A percentile compares a stretch with the other conserved stretches of the same genome.
Conservation (phyloP, 2,113 vertebrate genomes). For the Scophthalmus maximus region DNA sequence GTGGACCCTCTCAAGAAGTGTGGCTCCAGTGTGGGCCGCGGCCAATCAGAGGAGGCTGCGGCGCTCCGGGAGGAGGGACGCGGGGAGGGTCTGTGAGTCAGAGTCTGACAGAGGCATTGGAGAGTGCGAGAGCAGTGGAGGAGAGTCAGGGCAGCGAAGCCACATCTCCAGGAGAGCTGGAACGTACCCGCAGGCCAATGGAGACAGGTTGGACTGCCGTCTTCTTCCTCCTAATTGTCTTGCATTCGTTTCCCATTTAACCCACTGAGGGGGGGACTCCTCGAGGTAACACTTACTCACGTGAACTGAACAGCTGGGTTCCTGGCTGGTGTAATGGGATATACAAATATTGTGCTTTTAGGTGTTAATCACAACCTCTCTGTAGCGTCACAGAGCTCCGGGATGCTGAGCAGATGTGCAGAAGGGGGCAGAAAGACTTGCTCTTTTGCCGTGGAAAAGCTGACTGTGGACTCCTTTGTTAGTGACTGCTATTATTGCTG, state of each 20-base stretch:
- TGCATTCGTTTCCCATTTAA: background rate
- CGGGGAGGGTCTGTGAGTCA: conserved; percentile 42
- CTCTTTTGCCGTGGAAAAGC: conserved; percentile 53
- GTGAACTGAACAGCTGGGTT: background rate
- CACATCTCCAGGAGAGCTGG: conserved; percentile 67
- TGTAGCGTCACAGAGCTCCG: conserved; percentile 6
- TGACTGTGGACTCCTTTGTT: conserved; percentile 42
- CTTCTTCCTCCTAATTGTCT: conserved; percentile 6
- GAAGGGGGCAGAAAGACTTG: conserved; percentile 48
- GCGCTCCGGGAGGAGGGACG: conserved; percentile 38
- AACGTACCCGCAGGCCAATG: conserved; percentile 52
- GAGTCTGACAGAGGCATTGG: conserved; percentile 45
- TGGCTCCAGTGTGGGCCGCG: conserved; percentile 37
- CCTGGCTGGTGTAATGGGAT: conserved; percentile 12
- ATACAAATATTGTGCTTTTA: conserved; percentile 19
- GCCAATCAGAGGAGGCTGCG: conserved; percentile 59
- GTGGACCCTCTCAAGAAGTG: conserved; percentile 71
- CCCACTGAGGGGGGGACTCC: background rate
- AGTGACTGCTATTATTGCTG: conserved; percentile 7
- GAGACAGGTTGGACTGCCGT: conserved; percentile 64
- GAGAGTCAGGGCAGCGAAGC: conserved; percentile 52
- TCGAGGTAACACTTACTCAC: background rate
- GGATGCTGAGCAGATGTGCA: conserved; percentile 65
- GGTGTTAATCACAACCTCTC: conserved; percentile 25
- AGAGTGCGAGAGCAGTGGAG: conserved; percentile 55